These are phyloP conservation scores for Butastur rufipennis DNA, from an alignment of 2,113 vertebrate species.

Conservation along the genomic window DNA sequence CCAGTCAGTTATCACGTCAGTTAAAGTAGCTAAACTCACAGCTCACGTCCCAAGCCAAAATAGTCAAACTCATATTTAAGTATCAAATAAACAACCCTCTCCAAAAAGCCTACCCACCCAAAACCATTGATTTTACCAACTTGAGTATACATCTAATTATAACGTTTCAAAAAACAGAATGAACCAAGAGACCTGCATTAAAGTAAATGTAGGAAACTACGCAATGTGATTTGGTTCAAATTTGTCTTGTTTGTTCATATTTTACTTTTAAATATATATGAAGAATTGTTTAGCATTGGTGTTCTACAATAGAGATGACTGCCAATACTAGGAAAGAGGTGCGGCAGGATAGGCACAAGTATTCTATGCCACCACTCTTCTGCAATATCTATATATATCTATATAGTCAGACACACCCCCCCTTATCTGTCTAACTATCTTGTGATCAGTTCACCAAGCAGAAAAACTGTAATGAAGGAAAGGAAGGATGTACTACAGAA, in stretches of 20 bases:
- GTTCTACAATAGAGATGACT: neutral
- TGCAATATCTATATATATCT: neutral
- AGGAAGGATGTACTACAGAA: neutral
- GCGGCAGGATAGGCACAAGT: neutral
- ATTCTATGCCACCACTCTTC: neutral
- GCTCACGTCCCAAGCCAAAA: neutral
- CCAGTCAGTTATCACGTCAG: neutral
- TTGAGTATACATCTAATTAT: neutral
- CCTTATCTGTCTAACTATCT: neutral
- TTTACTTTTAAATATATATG: neutral
- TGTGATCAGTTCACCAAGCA: neutral
- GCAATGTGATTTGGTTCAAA: neutral
- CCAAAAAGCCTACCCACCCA: neutral
- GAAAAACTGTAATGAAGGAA: neutral
- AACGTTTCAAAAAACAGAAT: neutral
- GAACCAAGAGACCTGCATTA: neutral
- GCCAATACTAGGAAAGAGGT: neutral
- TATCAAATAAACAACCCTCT: neutral
- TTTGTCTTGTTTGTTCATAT: neutral
- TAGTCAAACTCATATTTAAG: neutral
- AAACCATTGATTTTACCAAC: neutral
- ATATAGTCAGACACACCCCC: neutral
- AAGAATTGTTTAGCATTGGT: neutral
- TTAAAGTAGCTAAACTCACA: neutral
- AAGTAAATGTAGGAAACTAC: neutral